Base-by-base conservation (phyloP, 1,140 invertebrate genomes). In the Diorhabda sublineata region DNA sequence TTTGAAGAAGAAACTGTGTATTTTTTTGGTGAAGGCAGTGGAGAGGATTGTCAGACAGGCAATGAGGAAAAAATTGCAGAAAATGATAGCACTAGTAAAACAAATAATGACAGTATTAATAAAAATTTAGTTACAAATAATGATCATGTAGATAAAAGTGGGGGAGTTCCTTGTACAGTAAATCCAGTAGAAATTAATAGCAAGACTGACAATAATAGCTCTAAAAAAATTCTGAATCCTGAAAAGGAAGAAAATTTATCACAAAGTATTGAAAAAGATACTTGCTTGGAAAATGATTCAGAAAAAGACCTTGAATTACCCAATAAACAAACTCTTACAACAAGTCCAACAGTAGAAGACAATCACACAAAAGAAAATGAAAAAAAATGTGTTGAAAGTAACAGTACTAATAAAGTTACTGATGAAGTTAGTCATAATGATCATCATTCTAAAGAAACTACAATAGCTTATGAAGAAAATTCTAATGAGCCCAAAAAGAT, bases 1-100 rank as follows among this genome's bases (percentile, higher is more conserved):
- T 88, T 93, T 61, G 88, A 88, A 78, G 91, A 93, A 80, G 91
- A 92, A 78, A 83, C 91, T 0, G 85, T 92, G 84, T 86, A 86
- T 78, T 85, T 93, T 77, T 86, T 83, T 73, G 92, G 92, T 2
- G 87, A 89, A 75, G 92, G 92, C 67, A 85, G 82, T 65, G 92
- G 92, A 4, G 79, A 77, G 41, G 88, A 89, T 9, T 91, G 77
- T 69, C 64, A 77, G 61, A 77, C 77, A 6, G 78, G 77, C 45
- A 76, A 79, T 73, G 71, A 76, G 42, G 61, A 71, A 57, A 63
- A 7, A 45, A 61, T 47, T 11, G n/a, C 11, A 11, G 44, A 61
- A 43, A 64, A 69, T 5, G 52, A 58, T n/a, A 57, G 42, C 42
- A 3, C 11, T 61, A 47, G 6, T 44, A 47, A 63, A 44, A 45